Percentiles rank a stretch among this genome's conserved stretches.
phyloP scores from a whole-genome alignment of 1,140 invertebrate genomes.

The Drosophila persimilis region DNA sequence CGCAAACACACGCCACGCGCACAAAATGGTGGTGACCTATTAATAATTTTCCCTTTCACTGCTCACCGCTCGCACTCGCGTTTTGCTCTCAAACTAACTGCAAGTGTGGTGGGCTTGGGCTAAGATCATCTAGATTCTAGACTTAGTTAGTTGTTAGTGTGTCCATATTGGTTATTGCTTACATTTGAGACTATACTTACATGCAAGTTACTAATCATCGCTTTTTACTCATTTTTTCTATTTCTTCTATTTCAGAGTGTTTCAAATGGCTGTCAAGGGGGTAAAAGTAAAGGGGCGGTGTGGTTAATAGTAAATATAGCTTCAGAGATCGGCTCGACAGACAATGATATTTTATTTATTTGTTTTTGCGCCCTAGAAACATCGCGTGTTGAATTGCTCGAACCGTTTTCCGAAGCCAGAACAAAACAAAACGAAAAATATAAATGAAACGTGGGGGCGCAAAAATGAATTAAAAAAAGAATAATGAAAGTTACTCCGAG shows the following conservation, averaged over 20 bases:
- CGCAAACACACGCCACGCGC: not conserved
- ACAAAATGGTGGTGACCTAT: slow-evolving; percentile 59
- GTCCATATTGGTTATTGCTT: slow-evolving; percentile 2
- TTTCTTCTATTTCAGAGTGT: slow-evolving; percentile 14
- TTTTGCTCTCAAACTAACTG: slow-evolving; percentile 14
- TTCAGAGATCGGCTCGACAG: slow-evolving; percentile 51
- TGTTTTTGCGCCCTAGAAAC: not conserved
- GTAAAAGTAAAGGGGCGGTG: slow-evolving; percentile 11
- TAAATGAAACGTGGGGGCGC: slow-evolving; percentile 11
- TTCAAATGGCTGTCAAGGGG: slow-evolving; percentile 7
- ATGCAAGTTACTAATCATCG: slow-evolving; percentile 15
- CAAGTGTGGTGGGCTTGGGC: slow-evolving; percentile 6
- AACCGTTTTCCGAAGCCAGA: slow-evolving; percentile 54
- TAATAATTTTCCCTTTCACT: slow-evolving; percentile 22
- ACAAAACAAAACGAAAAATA: not conserved
- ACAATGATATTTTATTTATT: too few species aligned
- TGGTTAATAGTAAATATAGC: not conserved
- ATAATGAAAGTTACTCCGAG: too few species aligned
- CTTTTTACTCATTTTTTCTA: not conserved
- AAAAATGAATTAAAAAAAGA: slow-evolving; percentile 7
- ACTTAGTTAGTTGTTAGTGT: not conserved
- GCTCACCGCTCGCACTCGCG: not conserved
- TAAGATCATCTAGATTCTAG: not conserved
- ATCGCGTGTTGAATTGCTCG: not conserved
- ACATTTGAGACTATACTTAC: slow-evolving; percentile 17